These are phyloP conservation scores for Coccyzus lansbergi DNA, from an alignment of 2,797 vertebrate species.

Conservation along the genomic window DNA sequence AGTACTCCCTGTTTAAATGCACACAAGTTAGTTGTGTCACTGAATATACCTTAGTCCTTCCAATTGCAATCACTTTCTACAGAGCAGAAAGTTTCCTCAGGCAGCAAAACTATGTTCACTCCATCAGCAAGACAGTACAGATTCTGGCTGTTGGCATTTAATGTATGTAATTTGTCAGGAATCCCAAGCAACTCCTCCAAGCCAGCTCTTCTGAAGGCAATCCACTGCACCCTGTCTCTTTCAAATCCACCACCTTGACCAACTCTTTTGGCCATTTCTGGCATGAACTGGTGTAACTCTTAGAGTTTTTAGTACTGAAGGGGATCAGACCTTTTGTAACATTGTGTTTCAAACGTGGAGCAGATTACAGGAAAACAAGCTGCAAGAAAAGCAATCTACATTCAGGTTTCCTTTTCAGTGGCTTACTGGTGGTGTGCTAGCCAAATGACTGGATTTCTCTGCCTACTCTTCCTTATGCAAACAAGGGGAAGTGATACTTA, in stretches of 20 bases:
- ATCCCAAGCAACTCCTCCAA: not conserved
- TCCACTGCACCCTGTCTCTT: fast-evolving
- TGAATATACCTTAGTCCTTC: not conserved
- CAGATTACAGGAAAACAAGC: not conserved
- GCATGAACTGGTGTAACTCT: not conserved
- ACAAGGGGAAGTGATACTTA: constrained; percentile 67
- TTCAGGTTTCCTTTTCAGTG: not conserved
- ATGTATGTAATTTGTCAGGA: not conserved
- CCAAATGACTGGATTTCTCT: constrained; percentile 48
- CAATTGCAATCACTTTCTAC: not conserved
- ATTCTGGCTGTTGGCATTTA: constrained; percentile 15
- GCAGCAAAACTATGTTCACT: constrained; percentile 21
- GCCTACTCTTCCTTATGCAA: constrained; percentile 57
- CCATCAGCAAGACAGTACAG: constrained; percentile 21
- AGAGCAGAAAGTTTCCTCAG: constrained; percentile 24
- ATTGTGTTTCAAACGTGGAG: not conserved
- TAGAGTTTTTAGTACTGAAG: not conserved
- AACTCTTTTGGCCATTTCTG: not conserved
- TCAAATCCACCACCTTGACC: not conserved
- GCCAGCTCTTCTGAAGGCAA: not conserved
- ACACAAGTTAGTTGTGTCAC: not conserved
- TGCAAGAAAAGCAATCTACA: not conserved
- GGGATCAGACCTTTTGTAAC: not conserved
- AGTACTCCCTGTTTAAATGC: not conserved
- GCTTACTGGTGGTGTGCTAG: not conserved